Base-by-base conservation (phyloP, 1,140 invertebrate genomes). In the honey bee (Apis mellifera) region DNA sequence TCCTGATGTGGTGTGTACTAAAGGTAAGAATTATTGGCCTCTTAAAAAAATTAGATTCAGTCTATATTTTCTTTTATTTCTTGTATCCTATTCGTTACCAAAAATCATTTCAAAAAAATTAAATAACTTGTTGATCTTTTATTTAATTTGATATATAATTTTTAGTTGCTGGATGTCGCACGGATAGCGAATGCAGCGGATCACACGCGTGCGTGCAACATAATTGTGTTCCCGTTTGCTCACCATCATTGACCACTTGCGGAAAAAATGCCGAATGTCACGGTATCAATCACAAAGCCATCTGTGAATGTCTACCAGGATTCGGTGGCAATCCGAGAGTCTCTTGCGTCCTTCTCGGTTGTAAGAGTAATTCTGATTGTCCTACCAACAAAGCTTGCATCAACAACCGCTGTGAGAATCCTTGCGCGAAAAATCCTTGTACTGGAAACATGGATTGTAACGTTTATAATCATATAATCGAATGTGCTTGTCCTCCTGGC, bases 271-370 rank as follows among this genome's bases (percentile, higher is more conserved):
- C 97, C 0, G 95, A 96, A 84, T 98, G 97, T 88, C 95, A 96
- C 69, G 97, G 96, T 17, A 94, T 96, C 23, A 96, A 97, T 88
- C 97, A 98, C 92, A 95, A 95, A n/a, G 95, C 97, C 1, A 95
- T 97, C 5, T 98, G 97, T 84, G 96, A 97, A 86, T 98, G 97
- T 92, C 95, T 96, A 52, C 95, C 97, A 15, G 97, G 97, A 21
- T 96, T 96, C 81, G 95, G 95, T 52, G 98, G 98, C 50, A 97
- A 98, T 92, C 97, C 98, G 4, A 95, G 96, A 68, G 93, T 96
- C 2, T 95, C 95, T 11, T 98, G 97, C 87, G 94, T 95, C n/a
- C 94, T 96, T 0, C 94, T 98, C 2, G 97, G 97, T 68, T 98
- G 97, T 89, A 96, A 96, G 82, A 94, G 95, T 21, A 96, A 98